Conservation (phyloP, 2,888 invertebrate species). For the Agrotis segetum region DNA sequence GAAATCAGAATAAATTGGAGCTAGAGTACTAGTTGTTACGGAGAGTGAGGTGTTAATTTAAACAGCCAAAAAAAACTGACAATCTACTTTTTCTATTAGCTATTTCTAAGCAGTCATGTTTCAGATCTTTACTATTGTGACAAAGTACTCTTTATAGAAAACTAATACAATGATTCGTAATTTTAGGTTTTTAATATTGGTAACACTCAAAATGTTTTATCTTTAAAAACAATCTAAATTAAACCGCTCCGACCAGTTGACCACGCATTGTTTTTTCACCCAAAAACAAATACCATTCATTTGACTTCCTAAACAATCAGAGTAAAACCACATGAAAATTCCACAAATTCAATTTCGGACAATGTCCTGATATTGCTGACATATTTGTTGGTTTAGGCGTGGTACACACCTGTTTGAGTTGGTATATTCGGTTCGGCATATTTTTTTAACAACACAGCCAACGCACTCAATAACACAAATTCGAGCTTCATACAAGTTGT, state of each 20-base stretch:
- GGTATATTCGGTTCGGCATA: too few species aligned
- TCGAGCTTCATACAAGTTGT: not conserved
- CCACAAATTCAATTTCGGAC: slow-evolving; percentile 32
- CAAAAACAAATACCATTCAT: slow-evolving; percentile 28
- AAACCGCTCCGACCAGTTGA: slow-evolving; percentile 13
- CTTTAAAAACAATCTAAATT: slow-evolving; percentile 26
- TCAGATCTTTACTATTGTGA: too few species aligned
- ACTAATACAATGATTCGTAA: too few species aligned
- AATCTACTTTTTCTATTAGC: too few species aligned
- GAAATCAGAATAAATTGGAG: not conserved
- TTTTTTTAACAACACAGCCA: not conserved
- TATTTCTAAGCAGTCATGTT: too few species aligned
- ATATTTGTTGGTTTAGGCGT: slow-evolving; percentile 9
- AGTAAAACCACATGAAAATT: slow-evolving; percentile 34
- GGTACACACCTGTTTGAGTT: not conserved
- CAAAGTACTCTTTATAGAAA: too few species aligned
- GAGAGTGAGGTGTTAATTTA: not conserved
- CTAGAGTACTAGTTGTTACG: not conserved
- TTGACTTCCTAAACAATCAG: slow-evolving; percentile 39
- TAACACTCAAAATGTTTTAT: not conserved
- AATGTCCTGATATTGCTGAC: slow-evolving; percentile 34
- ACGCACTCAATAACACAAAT: slow-evolving; percentile 1
- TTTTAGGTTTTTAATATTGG: not conserved
- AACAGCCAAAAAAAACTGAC: not conserved
- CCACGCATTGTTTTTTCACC: slow-evolving; percentile 7